phyloP scores from a whole-genome alignment of 2,888 invertebrate species.

The Eulithis testata region DNA sequence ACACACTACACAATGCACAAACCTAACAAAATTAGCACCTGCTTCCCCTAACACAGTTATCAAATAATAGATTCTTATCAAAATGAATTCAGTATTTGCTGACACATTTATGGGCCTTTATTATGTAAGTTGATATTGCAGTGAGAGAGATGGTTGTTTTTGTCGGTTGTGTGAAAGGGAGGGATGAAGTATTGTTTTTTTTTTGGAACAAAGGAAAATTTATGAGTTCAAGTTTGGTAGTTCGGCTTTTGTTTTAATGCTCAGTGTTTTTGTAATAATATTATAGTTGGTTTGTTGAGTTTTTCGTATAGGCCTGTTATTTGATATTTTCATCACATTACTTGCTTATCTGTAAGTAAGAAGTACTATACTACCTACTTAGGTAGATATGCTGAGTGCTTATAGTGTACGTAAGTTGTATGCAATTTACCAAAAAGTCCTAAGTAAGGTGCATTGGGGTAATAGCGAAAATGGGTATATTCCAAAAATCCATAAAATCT shows the following conservation, averaged over 20 bases:
- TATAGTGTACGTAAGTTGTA: too few relatives aligned
- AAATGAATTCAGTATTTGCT: constrained; percentile 47
- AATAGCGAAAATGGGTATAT: too few relatives aligned
- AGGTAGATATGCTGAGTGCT: too few relatives aligned
- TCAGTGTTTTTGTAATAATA: constrained; percentile 39
- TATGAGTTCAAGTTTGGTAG: constrained; percentile 49
- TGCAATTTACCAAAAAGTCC: too few relatives aligned
- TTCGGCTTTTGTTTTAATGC: constrained; percentile 47
- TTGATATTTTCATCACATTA: background rate
- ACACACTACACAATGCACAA: constrained; percentile 4
- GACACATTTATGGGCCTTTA: constrained; percentile 18
- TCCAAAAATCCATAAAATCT: too few relatives aligned
- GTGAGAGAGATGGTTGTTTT: constrained; percentile 22
- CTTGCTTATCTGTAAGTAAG: constrained; percentile 1
- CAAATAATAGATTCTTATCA: constrained; percentile 36
- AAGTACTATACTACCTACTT: background rate
- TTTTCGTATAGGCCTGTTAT: constrained; percentile 8
- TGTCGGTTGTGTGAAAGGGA: constrained; percentile 16
- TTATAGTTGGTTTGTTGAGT: constrained; percentile 38
- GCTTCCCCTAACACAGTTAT: constrained; percentile 24
- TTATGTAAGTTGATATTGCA: constrained; percentile 30
- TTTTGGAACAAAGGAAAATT: constrained; percentile 53
- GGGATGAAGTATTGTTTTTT: constrained; percentile 48
- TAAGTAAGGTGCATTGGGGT: too few relatives aligned
- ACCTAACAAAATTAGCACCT: constrained; percentile 26